A percentile compares a stretch with the other conserved stretches of the same genome.
These are phyloP conservation scores for Neodiprion fabricii DNA, from an alignment of 1,140 invertebrate species.

Conservation along the genomic window DNA sequence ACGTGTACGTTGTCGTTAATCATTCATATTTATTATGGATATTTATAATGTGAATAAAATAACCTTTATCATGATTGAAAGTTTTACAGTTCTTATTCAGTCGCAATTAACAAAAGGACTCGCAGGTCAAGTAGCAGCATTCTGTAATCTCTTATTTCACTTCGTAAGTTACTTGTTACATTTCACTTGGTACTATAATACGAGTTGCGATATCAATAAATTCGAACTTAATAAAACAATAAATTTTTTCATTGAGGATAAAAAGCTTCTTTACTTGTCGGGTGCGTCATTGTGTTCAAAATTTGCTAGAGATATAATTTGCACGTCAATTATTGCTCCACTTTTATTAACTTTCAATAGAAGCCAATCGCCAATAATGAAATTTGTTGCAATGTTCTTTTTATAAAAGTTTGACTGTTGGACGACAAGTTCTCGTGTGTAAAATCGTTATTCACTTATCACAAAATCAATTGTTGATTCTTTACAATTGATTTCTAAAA, in stretches of 20 bases:
- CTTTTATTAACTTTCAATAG: conserved; percentile 11
- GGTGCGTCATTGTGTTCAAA: too few relatives aligned
- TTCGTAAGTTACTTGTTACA: too few relatives aligned
- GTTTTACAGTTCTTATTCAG: not conserved
- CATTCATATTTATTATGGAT: too few relatives aligned
- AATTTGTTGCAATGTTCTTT: not conserved
- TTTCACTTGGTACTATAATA: too few relatives aligned
- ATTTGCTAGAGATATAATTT: conserved; percentile 32
- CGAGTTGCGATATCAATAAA: too few relatives aligned
- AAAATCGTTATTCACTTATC: conserved; percentile 10
- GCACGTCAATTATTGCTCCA: conserved; percentile 35
- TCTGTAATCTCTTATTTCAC: too few relatives aligned
- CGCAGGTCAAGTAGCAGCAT: too few relatives aligned
- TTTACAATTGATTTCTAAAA: too few relatives aligned
- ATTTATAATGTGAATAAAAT: conserved; percentile 35
- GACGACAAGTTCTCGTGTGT: conserved; percentile 8
- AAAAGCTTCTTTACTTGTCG: too few relatives aligned
- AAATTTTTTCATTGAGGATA: too few relatives aligned
- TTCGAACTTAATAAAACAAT: too few relatives aligned
- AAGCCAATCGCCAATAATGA: conserved; percentile 12
- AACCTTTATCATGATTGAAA: conserved; percentile 28
- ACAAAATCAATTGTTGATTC: too few relatives aligned
- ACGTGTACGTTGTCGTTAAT: conserved; percentile 37
- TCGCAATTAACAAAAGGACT: not conserved
- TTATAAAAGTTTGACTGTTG: conserved; percentile 15